Evolutionary conservation across 2,888 invertebrate genomes (phyloP).

Genomic region (Lathronympha strigana): DNA sequence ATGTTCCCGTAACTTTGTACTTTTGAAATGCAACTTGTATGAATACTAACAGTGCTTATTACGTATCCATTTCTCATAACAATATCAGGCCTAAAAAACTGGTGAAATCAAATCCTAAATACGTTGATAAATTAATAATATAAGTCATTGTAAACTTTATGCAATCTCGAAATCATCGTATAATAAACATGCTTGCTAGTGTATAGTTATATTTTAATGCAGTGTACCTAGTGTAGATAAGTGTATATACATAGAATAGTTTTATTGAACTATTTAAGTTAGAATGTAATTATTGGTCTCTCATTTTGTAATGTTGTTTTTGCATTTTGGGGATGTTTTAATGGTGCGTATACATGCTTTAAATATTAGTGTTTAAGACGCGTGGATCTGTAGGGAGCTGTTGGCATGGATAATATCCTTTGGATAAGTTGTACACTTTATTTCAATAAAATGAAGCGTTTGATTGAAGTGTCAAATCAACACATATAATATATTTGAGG

Average conservation of each 20-base stretch:
- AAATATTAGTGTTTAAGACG: conserved; percentile 36
- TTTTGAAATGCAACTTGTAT: not conserved
- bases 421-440: not conserved
- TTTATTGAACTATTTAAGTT: conserved; percentile 34
- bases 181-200: conserved; percentile 30
- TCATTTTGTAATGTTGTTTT: conserved; percentile 16
- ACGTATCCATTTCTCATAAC: not conserved
- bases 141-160: conserved; percentile 16
- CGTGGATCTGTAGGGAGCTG: not conserved
- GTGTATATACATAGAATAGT: conserved; percentile 30
- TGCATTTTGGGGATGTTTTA: conserved; percentile 25
- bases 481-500: too few relatives aligned
- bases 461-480: too few relatives aligned
- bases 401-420: conserved; percentile 18
- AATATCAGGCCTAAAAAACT: conserved; percentile 13
- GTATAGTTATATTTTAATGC: conserved; percentile 27
- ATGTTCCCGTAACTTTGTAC: not conserved
- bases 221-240: conserved; percentile 11
- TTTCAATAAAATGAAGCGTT: too few relatives aligned
- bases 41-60: not conserved
- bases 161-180: conserved; percentile 18
- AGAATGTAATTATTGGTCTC: conserved; percentile 19
- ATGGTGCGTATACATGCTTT: conserved; percentile 45
- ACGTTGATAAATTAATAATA: not conserved
- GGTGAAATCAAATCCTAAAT: conserved; percentile 16